phyloP scores from a whole-genome alignment of 1,140 invertebrate genomes.

The Drosophila teissieri region DNA sequence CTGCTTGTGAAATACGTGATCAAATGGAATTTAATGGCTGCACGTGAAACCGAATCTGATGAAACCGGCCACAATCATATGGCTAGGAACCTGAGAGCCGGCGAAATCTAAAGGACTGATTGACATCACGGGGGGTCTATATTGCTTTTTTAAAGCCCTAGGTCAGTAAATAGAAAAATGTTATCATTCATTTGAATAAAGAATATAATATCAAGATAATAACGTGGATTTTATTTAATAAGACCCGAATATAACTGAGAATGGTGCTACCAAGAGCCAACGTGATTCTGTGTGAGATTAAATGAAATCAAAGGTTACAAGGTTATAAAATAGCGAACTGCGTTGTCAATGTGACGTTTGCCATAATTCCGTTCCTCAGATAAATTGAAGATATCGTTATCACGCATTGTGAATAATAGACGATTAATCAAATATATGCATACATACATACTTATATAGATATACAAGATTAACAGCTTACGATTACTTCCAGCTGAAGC shows the following conservation, averaged over 20 bases:
- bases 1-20: constrained; percentile 26
- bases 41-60: constrained; percentile 12
- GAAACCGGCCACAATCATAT: constrained; percentile 3
- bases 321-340: constrained; percentile 2
- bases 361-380: constrained; percentile 8
- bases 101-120: background rate
- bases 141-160: background rate
- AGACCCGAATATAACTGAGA: background rate
- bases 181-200: background rate
- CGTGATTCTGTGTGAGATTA: too few species aligned
- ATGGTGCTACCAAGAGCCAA: too few species aligned
- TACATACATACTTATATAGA: too few species aligned
- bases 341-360: background rate
- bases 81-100: background rate
- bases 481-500: background rate
- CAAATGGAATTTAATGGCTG: background rate
- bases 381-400: constrained; percentile 34
- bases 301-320: background rate
- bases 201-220: background rate
- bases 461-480: too few species aligned
- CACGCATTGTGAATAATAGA: background rate
- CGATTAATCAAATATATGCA: background rate
- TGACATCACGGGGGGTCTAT: background rate
- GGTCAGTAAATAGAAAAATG: constrained; percentile 10
- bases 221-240: background rate